Evolutionary conservation across 2,113 vertebrate species (phyloP).

Genomic region (Smithornis capensis): DNA sequence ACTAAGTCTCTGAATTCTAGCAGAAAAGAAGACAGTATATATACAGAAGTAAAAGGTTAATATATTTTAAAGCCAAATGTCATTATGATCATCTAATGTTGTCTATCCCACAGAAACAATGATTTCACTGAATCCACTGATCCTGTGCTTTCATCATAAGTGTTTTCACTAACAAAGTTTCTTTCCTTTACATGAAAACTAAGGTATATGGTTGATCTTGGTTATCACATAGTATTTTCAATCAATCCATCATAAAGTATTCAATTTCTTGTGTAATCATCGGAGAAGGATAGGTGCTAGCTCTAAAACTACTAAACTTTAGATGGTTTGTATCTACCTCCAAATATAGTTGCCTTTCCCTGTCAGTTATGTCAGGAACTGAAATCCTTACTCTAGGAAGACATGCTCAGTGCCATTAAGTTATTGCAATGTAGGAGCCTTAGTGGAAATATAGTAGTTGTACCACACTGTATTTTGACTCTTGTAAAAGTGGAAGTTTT

Average conservation of each 20-base stretch:
- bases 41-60: not conserved
- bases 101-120: not conserved
- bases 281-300: not conserved
- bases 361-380: not conserved
- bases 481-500: not conserved
- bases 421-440: not conserved
- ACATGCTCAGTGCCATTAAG: not conserved
- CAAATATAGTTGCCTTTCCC: not conserved
- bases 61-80: not conserved
- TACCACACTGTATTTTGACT: not conserved
- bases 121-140: not conserved
- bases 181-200: not conserved
- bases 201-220: not conserved
- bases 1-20: not conserved
- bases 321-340: not conserved
- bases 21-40: not conserved
- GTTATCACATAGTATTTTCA: not conserved
- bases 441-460: not conserved
- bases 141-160: not conserved
- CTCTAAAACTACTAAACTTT: not conserved
- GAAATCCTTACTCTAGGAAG: not conserved
- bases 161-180: not conserved
- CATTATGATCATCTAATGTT: not conserved
- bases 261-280: not conserved
- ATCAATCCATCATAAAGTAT: not conserved